Conservation (phyloP, 2,113 vertebrate genomes). For the Hippocampus guttulatus region DNA sequence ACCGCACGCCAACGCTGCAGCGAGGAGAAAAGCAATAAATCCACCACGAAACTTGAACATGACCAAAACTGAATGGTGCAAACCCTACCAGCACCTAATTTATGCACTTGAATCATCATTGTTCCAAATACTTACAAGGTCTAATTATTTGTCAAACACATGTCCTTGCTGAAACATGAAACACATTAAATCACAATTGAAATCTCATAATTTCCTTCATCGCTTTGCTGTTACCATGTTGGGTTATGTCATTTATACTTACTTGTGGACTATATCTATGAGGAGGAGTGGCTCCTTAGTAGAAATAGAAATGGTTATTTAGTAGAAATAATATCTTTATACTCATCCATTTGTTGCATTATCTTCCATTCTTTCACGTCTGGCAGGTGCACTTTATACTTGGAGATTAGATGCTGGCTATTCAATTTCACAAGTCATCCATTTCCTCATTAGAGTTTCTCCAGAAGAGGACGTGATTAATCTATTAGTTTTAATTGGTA, state of each 20-base stretch:
- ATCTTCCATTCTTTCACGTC: neutral
- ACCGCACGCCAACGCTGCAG: neutral
- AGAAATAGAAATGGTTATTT: neutral
- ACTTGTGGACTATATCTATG: neutral
- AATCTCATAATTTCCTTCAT: neutral
- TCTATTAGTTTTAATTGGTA: slow-evolving; percentile 43
- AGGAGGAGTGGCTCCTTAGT: neutral
- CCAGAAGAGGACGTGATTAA: slow-evolving; percentile 39
- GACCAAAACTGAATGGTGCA: no score
- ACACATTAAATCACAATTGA: neutral
- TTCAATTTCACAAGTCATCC: slow-evolving; percentile 37
- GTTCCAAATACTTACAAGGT: neutral
- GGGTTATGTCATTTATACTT: neutral
- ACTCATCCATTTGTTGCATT: neutral
- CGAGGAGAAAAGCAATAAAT: neutral
- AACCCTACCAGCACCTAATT: no score
- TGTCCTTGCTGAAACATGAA: neutral
- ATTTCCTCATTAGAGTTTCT: slow-evolving; percentile 26
- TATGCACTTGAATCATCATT: neutral
- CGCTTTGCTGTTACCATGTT: neutral
- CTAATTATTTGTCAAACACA: neutral
- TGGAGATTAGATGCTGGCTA: slow-evolving; percentile 23
- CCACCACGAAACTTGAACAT: no score
- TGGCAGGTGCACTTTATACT: slow-evolving; percentile 1
- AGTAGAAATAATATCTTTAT: neutral